A percentile compares a stretch with the other conserved stretches of the same genome.
Conservation (phyloP, 2,888 invertebrate genomes). For the Oligia latruncula region DNA sequence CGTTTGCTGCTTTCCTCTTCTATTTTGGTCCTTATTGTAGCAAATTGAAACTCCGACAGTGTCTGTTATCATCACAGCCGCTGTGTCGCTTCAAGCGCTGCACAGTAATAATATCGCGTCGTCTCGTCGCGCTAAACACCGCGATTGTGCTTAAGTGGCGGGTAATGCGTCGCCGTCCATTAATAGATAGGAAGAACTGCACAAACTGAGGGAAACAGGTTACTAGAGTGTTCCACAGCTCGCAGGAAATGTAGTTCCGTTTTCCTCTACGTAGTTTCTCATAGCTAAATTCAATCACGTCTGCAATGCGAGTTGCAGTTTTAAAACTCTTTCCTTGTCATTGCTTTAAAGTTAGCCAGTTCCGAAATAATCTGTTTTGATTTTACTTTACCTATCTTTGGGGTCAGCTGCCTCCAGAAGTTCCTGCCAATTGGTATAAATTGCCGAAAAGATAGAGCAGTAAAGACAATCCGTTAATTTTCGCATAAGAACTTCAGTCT, state of each 20-base stretch:
- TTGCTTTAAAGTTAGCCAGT: neutral
- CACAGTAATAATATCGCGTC: neutral
- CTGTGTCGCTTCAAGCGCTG: neutral
- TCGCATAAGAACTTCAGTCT: neutral
- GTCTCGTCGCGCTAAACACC: constrained; percentile 18
- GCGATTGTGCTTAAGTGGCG: constrained; percentile 32
- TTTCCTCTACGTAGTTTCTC: constrained; percentile 8
- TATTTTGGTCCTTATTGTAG: neutral
- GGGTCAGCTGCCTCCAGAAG: no score
- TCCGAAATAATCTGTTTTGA: neutral
- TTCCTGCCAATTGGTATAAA: neutral
- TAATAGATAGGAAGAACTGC: constrained; percentile 25
- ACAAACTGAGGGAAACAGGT: constrained; percentile 17
- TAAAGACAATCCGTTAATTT: neutral
- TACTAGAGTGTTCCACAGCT: constrained; percentile 21
- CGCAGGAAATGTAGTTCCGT: neutral
- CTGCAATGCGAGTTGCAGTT: neutral
- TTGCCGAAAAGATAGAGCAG: neutral
- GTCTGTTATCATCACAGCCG: neutral
- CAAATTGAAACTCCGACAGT: neutral
- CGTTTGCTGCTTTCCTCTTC: neutral
- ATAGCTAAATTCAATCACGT: neutral
- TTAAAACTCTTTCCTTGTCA: neutral
- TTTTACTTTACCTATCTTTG: neutral
- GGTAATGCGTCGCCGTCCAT: constrained; percentile 1